Evolutionary conservation across 2,797 vertebrate species (phyloP).

Genomic region (Coilia nasus): DNA sequence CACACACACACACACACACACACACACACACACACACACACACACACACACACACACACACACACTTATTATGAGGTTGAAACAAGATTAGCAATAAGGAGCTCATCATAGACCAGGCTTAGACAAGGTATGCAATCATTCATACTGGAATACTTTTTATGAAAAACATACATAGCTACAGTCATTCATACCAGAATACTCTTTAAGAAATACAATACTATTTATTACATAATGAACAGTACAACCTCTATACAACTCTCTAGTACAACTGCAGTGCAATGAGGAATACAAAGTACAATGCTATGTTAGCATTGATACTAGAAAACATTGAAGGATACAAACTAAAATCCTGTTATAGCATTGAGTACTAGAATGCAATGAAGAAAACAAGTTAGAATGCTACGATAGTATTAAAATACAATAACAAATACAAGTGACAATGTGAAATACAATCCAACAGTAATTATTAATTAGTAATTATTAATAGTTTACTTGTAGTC

Average conservation of each 20-base stretch:
- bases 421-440: background rate
- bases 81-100: slow-evolving; percentile 8
- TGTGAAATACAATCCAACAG: background rate
- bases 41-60: background rate
- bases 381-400: background rate
- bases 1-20: background rate
- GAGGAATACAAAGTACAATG: too few species aligned
- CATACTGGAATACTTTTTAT: background rate
- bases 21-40: background rate
- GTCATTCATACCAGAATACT: too few species aligned
- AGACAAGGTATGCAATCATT: background rate
- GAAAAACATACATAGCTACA: background rate
- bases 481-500: too few species aligned
- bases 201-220: too few species aligned
- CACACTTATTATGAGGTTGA: background rate
- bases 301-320: too few species aligned
- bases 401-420: background rate
- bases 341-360: too few species aligned
- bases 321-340: too few species aligned
- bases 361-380: background rate
- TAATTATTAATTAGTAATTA: too few species aligned
- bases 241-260: too few species aligned
- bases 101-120: background rate
- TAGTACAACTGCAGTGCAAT: too few species aligned
- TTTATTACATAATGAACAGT: too few species aligned